phyloP scores from a whole-genome alignment of 2,797 vertebrate genomes.

The Menidia menidia region DNA sequence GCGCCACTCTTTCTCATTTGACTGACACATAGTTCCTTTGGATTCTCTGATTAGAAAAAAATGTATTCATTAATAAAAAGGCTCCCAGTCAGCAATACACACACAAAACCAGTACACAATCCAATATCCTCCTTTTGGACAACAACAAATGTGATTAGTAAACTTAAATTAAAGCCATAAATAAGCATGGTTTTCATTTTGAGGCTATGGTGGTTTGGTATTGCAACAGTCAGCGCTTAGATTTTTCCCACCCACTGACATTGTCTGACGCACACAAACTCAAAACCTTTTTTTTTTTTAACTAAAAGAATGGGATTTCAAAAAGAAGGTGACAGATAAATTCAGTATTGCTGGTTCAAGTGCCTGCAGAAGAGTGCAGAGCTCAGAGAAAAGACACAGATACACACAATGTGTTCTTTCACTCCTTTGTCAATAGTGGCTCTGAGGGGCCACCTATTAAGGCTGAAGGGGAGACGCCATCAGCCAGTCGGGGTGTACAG shows the following conservation, averaged over 20 bases:
- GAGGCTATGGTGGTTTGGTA: constrained; percentile 20
- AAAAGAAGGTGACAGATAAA: constrained; percentile 27
- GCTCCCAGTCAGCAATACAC: constrained; percentile 50
- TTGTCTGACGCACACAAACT: constrained; percentile 36
- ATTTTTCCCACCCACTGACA: constrained; percentile 9
- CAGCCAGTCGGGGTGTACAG: constrained; percentile 14
- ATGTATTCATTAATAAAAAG: constrained; percentile 41
- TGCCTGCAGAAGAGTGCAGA: constrained; percentile 21
- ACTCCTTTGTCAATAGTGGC: constrained; percentile 10
- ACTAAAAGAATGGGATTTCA: constrained; percentile 17
- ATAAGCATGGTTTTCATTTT: constrained; percentile 39
- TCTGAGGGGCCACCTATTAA: constrained; percentile 20
- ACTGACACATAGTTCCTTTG: constrained; percentile 51
- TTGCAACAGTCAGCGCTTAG: constrained; percentile 17
- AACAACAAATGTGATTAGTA: constrained; percentile 17
- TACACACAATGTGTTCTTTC: constrained; percentile 34
- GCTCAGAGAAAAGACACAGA: constrained; percentile 19
- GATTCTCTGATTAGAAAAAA: constrained; percentile 48
- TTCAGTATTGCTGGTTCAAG: constrained; percentile 8
- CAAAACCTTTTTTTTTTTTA: background rate
- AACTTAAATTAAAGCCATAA: constrained; percentile 46
- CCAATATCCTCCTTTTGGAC: background rate
- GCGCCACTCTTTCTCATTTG: constrained; percentile 39
- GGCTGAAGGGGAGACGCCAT: background rate
- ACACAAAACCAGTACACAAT: constrained; percentile 1